A percentile compares a stretch with the other conserved stretches of the same genome.
These are phyloP conservation scores for Sitta europaea DNA, from an alignment of 2,113 vertebrate species.

Conservation along the genomic window DNA sequence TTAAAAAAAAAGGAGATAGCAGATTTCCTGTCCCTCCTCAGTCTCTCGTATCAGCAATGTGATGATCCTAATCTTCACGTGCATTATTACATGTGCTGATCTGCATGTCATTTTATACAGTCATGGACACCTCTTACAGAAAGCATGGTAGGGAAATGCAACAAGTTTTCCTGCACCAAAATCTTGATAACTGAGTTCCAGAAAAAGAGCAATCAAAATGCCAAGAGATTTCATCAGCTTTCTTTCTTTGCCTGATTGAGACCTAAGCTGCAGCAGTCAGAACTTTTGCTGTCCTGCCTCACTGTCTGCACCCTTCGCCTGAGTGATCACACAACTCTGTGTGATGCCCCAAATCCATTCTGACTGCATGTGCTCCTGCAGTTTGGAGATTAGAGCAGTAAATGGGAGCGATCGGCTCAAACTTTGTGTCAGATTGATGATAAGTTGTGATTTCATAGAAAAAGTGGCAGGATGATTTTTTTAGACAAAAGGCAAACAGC, in stretches of 20 bases:
- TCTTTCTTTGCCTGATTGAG: not conserved
- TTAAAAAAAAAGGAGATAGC: not conserved
- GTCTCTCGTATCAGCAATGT: not conserved
- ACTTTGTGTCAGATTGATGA: not conserved
- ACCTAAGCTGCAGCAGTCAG: not conserved
- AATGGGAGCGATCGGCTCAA: not conserved
- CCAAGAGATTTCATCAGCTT: not conserved
- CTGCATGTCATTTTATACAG: not conserved
- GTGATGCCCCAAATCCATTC: not conserved
- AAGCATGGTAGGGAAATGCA: not conserved
- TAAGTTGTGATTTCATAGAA: not conserved
- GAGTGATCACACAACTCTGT: not conserved
- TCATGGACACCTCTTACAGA: not conserved
- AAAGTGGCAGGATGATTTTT: not conserved
- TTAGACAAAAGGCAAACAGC: not conserved
- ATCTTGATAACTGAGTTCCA: not conserved
- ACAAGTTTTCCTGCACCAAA: not conserved
- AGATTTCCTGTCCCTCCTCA: not conserved
- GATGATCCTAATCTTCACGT: not conserved
- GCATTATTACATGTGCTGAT: not conserved
- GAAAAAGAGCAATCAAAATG: not conserved
- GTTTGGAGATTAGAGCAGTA: not conserved
- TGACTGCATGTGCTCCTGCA: not conserved
- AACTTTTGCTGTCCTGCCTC: not conserved
- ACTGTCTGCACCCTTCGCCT: accelerated